Conservation (phyloP, 2,888 invertebrate species). For the Perizoma flavofasciatum region DNA sequence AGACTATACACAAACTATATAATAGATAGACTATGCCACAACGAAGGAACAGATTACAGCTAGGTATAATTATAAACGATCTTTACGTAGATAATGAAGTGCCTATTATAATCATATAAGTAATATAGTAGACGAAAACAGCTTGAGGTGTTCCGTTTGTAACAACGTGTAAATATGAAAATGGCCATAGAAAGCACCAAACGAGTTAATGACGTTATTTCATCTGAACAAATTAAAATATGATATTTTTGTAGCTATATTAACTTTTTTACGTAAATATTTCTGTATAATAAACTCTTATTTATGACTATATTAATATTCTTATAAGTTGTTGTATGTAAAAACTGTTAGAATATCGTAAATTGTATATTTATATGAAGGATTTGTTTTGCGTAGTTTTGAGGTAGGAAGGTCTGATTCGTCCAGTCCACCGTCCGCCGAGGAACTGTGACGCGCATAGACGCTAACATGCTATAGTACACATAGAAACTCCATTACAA, state of each 20-base stretch:
- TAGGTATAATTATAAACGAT: conserved; percentile 47
- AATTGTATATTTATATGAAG: conserved; percentile 72
- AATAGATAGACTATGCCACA: conserved; percentile 46
- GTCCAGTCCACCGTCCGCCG: conserved; percentile 34
- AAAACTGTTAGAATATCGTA: conserved; percentile 69
- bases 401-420: conserved; percentile 79
- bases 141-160: conserved; percentile 63
- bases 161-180: conserved; percentile 76
- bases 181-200: conserved; percentile 78
- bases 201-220: conserved; percentile 56
- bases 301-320: conserved; percentile 71
- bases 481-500: conserved; percentile 53
- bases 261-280: conserved; percentile 77
- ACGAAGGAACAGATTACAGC: conserved; percentile 58
- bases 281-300: conserved; percentile 80
- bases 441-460: conserved; percentile 44
- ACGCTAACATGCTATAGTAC: conserved; percentile 38
- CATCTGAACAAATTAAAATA: conserved; percentile 65
- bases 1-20: conserved; percentile 40
- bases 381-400: conserved; percentile 74
- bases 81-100: conserved; percentile 42
- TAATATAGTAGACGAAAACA: conserved; percentile 53
- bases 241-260: conserved; percentile 68
- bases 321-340: conserved; percentile 67
- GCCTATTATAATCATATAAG: conserved; percentile 28